Conservation (phyloP, 2,113 vertebrate genomes). For the Misgurnus mizolepis region DNA sequence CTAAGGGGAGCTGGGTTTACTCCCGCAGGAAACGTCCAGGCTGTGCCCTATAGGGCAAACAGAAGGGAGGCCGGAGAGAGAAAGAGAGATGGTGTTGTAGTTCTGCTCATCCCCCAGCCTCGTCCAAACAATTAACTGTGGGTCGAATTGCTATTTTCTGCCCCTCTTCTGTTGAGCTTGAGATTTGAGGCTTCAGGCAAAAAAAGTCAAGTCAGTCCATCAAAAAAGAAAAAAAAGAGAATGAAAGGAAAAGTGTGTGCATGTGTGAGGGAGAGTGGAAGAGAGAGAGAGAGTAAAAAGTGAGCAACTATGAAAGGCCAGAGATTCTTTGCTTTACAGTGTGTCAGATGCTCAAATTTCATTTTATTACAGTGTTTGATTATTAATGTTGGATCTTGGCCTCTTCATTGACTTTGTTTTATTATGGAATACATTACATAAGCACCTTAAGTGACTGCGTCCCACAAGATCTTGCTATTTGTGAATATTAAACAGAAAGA, state of each 20-base stretch:
- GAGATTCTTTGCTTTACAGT: conserved; percentile 72
- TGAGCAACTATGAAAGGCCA: conserved; percentile 44
- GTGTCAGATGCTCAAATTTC: conserved; percentile 68
- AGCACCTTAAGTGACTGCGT: conserved; percentile 72
- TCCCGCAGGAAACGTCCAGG: conserved; percentile 74
- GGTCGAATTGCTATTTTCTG: conserved; percentile 38
- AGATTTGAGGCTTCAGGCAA: conserved; percentile 21
- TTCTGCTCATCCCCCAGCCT: conserved; percentile 15
- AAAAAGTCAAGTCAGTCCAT: background rate
- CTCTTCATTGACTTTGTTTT: conserved; percentile 83
- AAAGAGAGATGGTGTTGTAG: conserved; percentile 54
- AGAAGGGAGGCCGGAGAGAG: conserved; percentile 65
- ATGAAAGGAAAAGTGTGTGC: background rate
- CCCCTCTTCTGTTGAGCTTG: conserved; percentile 18
- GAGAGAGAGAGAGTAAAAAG: conserved; percentile 33
- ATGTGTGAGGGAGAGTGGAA: conserved; percentile 18
- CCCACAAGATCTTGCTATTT: conserved; percentile 86
- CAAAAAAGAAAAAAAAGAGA: background rate
- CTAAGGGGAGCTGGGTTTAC: conserved; percentile 65
- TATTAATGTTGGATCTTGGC: conserved; percentile 87
- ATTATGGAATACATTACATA: conserved; percentile 71
- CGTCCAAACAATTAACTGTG: conserved; percentile 35
- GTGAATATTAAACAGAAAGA: conserved; percentile 40
- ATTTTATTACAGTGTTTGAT: conserved; percentile 85
- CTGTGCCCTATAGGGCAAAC: conserved; percentile 74